Evolutionary conservation across 2,797 vertebrate genomes (phyloP).

Genomic region (Trachurus trachurus): DNA sequence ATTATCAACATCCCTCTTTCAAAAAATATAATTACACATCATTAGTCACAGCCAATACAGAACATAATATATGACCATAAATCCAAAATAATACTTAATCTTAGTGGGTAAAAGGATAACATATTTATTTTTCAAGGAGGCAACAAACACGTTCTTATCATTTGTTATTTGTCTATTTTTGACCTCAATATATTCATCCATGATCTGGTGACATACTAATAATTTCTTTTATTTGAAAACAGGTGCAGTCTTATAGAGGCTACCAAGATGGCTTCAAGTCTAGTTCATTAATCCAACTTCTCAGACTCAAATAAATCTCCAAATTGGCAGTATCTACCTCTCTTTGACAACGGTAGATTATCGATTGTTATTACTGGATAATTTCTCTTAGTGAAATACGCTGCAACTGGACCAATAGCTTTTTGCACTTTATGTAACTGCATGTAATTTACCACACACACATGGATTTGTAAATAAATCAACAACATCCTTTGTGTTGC

Average conservation of each 20-base stretch:
- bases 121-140: not conserved
- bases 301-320: not conserved
- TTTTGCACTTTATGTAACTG: not conserved
- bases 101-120: not conserved
- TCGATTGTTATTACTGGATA: not conserved
- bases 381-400: not conserved
- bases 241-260: not conserved
- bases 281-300: too few relatives aligned
- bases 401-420: not conserved
- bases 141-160: not conserved
- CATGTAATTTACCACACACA: not conserved
- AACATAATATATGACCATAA: not conserved
- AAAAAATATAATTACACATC: not conserved
- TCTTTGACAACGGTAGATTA: conserved; percentile 4
- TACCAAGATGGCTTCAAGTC: too few relatives aligned
- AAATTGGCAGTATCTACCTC: not conserved
- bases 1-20: not conserved
- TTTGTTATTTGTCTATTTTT: not conserved
- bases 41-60: not conserved
- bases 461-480: not conserved
- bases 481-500: not conserved
- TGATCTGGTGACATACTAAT: not conserved
- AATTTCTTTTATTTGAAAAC: not conserved
- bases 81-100: not conserved
- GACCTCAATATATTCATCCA: not conserved